Conservation (phyloP, 1,140 invertebrate genomes). For the Tetramorium simillimum region DNA sequence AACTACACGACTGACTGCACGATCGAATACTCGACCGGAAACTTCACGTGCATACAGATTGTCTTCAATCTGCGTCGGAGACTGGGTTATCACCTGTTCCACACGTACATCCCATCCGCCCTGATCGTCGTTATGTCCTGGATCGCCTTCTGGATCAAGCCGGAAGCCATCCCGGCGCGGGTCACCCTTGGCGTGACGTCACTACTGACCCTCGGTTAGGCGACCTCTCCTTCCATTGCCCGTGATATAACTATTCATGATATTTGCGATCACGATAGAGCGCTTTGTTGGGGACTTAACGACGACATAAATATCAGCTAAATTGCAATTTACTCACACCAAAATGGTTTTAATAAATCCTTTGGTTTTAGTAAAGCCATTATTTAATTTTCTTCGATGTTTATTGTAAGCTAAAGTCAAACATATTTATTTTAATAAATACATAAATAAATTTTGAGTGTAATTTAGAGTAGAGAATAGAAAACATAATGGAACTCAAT, state of each 20-base stretch:
- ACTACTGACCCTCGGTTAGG: slow-evolving; percentile 91
- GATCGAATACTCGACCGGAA: slow-evolving; percentile 95
- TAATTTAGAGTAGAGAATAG: background rate
- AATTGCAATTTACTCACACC: background rate
- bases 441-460: background rate
- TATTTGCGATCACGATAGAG: slow-evolving; percentile 11
- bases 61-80: slow-evolving; percentile 93
- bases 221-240: slow-evolving; percentile 8
- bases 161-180: slow-evolving; percentile 94
- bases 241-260: slow-evolving; percentile 46
- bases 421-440: background rate
- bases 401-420: background rate
- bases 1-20: slow-evolving; percentile 96
- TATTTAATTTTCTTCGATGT: background rate
- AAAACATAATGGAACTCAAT: background rate
- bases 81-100: slow-evolving; percentile 95
- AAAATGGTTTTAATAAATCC: background rate
- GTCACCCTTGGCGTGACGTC: slow-evolving; percentile 94
- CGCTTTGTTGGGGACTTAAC: background rate
- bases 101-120: slow-evolving; percentile 96
- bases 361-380: background rate
- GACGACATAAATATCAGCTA: background rate
- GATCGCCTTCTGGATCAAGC: slow-evolving; percentile 98
- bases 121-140: slow-evolving; percentile 97
- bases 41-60: slow-evolving; percentile 95